Percentiles rank a stretch among this genome's conserved stretches.
Evolutionary conservation across 1,140 invertebrate species (phyloP).

Genomic region (Microplitis demolitor): DNA sequence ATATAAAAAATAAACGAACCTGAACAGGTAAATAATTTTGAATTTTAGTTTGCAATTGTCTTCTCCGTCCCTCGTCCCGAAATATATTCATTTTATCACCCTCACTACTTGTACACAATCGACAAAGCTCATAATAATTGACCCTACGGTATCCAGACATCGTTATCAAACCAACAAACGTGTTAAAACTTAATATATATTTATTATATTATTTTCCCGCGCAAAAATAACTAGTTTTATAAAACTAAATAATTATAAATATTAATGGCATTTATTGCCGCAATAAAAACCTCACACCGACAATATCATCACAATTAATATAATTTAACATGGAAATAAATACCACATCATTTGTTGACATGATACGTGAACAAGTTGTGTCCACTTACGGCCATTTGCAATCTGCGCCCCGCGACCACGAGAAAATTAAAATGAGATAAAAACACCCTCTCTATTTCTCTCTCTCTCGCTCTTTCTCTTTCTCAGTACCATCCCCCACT

Average conservation of each 20-base stretch:
- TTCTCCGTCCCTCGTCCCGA: constrained; percentile 67
- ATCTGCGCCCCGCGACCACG: constrained; percentile 27
- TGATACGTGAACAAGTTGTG: constrained; percentile 22
- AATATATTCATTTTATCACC: constrained; percentile 71
- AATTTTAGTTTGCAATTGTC: constrained; percentile 69
- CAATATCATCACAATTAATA: constrained; percentile 25
- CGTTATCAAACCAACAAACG: not conserved
- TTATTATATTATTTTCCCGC: constrained; percentile 40
- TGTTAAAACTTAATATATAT: no score
- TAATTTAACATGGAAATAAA: constrained; percentile 11
- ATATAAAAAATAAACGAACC: constrained; percentile 47
- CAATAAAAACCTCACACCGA: constrained; percentile 26
- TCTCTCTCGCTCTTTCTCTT: not conserved
- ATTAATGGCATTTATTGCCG: constrained; percentile 8
- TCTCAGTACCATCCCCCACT: no score
- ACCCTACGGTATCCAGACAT: constrained; percentile 72
- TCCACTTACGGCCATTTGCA: constrained; percentile 40
- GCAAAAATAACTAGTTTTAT: constrained; percentile 21
- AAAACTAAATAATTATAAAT: constrained; percentile 5
- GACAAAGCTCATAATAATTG: constrained; percentile 74
- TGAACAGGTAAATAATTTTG: constrained; percentile 68
- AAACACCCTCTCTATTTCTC: not conserved
- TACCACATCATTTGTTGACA: constrained; percentile 40
- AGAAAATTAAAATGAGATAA: not conserved
- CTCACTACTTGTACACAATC: constrained; percentile 70